Percentiles rank a stretch among this genome's conserved stretches.
phyloP scores from a whole-genome alignment of 2,797 vertebrate species.

The Sebastes kiyomatsui region DNA sequence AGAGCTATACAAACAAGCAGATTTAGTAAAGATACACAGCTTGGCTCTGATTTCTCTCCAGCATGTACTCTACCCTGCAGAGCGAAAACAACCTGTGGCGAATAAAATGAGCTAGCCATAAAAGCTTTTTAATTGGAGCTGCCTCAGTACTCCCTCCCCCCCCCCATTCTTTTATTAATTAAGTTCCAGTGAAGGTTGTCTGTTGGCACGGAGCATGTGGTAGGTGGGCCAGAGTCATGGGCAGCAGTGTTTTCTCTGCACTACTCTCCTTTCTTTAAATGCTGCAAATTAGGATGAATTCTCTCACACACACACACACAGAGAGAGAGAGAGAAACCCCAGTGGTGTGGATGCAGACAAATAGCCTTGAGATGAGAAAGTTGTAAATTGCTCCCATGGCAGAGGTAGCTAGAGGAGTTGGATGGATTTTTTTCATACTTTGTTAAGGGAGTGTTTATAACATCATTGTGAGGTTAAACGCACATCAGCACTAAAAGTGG shows the following conservation, averaged over 20 bases:
- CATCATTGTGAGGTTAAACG: constrained; percentile 65
- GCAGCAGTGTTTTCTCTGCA: constrained; percentile 6
- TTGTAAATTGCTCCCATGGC: constrained; percentile 73
- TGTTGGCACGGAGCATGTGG: constrained; percentile 30
- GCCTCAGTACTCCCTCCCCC: constrained; percentile 19
- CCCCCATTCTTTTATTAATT: constrained; percentile 47
- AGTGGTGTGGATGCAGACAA: constrained; percentile 61
- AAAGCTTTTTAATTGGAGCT: constrained; percentile 61
- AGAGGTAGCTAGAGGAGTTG: constrained; percentile 39
- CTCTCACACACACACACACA: constrained; percentile 1
- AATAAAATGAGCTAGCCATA: constrained; percentile 45
- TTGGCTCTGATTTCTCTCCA: neutral
- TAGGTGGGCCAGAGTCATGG: constrained; percentile 35
- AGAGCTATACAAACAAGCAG: constrained; percentile 27
- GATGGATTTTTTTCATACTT: constrained; percentile 41
- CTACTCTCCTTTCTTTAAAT: constrained; percentile 20
- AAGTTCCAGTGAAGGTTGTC: constrained; percentile 45
- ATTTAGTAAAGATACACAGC: constrained; percentile 34
- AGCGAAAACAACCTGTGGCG: constrained; percentile 44
- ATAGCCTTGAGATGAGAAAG: constrained; percentile 61
- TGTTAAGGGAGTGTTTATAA: constrained; percentile 61
- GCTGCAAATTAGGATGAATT: constrained; percentile 32
- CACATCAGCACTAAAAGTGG: constrained; percentile 56
- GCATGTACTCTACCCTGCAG: constrained; percentile 18
- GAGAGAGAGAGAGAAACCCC: neutral